Percentiles rank a stretch among this genome's conserved stretches.
These are phyloP conservation scores for Thymelicus acteon DNA, from an alignment of 2,888 invertebrate genomes.

Conservation along the genomic window DNA sequence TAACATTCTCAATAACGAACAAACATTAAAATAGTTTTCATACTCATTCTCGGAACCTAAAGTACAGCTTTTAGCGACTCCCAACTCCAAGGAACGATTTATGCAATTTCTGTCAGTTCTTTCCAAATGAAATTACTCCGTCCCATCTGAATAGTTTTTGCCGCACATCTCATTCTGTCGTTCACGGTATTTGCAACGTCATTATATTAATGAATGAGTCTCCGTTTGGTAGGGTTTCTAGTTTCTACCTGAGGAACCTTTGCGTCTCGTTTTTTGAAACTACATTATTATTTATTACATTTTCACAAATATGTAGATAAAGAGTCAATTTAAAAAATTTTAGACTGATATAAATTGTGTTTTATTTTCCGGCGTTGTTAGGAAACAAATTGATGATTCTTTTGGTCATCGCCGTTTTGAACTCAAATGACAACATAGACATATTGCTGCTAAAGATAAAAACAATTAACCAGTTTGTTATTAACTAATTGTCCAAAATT, in stretches of 20 bases:
- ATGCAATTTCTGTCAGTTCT: constrained; percentile 25
- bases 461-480: too few relatives aligned
- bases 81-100: constrained; percentile 11
- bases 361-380: too few relatives aligned
- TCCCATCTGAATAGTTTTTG: constrained; percentile 38
- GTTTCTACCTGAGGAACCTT: constrained; percentile 4
- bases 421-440: too few relatives aligned
- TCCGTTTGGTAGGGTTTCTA: constrained; percentile 9
- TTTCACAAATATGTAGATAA: not conserved
- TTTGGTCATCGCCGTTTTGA: too few relatives aligned
- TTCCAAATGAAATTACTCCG: constrained; percentile 35
- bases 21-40: not conserved
- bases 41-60: not conserved
- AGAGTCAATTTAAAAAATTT: too few relatives aligned
- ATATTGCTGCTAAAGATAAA: too few relatives aligned
- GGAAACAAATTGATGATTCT: too few relatives aligned
- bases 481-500: too few relatives aligned
- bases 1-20: too few relatives aligned
- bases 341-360: not conserved
- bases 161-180: constrained; percentile 23
- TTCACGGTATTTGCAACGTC: constrained; percentile 34
- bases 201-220: constrained; percentile 38
- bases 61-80: constrained; percentile 8
- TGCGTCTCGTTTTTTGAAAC: not conserved
- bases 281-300: not conserved